A percentile compares a stretch with the other conserved stretches of the same genome.
Evolutionary conservation across 2,113 vertebrate genomes (phyloP).

Genomic region (Notarius quadriscutis): DNA sequence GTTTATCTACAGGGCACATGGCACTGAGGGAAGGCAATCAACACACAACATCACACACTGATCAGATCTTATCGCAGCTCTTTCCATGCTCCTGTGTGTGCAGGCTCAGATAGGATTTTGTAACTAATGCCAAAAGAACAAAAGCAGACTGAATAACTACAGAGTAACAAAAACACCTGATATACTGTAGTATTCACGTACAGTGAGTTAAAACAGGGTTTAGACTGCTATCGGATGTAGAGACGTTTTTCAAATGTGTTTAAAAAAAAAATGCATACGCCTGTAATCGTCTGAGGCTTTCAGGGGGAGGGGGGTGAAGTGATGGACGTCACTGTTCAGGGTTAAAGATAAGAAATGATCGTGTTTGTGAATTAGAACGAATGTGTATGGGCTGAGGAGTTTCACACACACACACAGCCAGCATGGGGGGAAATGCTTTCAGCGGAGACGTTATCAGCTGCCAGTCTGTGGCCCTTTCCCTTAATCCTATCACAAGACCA

Average conservation of each 20-base stretch:
- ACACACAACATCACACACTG: slow-evolving; percentile 33
- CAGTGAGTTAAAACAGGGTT: no score
- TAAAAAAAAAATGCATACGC: neutral
- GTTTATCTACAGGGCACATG: slow-evolving; percentile 36
- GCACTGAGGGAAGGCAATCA: slow-evolving; percentile 39
- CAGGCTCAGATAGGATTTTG: slow-evolving; percentile 23
- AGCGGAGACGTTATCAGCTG: slow-evolving; percentile 40
- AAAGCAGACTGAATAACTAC: slow-evolving; percentile 8
- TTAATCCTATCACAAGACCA: slow-evolving; percentile 55
- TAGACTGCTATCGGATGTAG: neutral
- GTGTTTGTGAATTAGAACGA: neutral
- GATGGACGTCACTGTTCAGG: neutral
- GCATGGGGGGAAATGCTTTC: slow-evolving; percentile 10
- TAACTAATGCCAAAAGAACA: slow-evolving; percentile 13
- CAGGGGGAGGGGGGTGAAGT: neutral
- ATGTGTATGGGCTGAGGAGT: neutral
- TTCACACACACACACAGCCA: slow-evolving; percentile 39
- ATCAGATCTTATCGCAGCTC: slow-evolving; percentile 43
- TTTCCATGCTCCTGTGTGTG: slow-evolving; percentile 31
- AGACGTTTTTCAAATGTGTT: neutral
- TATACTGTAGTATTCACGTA: neutral
- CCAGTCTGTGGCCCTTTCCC: slow-evolving; percentile 37
- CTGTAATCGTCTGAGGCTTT: neutral
- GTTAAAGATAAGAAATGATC: neutral
- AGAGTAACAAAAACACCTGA: slow-evolving; percentile 5